Evolutionary conservation across 2,113 vertebrate genomes (phyloP), one percentile per base, ranked within the genome.

Genomic region (Galeopterus variegatus): DNA sequence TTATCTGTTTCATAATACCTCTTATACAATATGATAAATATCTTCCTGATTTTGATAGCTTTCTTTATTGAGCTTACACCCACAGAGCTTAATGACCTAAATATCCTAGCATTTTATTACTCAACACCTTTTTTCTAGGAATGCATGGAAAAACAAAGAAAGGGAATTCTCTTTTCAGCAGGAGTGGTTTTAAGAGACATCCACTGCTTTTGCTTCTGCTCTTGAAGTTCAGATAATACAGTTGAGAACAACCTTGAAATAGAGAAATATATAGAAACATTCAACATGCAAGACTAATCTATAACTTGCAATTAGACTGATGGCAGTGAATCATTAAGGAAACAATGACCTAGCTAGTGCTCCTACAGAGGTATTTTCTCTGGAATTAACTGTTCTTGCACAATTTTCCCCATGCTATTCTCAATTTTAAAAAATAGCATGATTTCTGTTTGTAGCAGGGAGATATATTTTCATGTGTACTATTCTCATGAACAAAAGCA

Each of bases 381-480:
- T 73, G 31, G 88, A 88, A 96, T 97, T 96, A 97, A 96, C 93
- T 97, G 86, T 97, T 94, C 96, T 94, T 77, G 13, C 28, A 58
- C 64, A 90, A 73, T 76, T 70, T 91, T 93, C 65, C 31, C 54
- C n/a, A 36, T 54, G 65, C 18, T 36, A 79, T 72, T 82, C 64
- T 95, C 31, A 70, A 50, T n/a, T 62, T 72, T 69, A 77, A 83
- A 76, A 67, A 93, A 69, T 28, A 12, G 21, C 54, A 70, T 70
- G 73, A 64, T 88, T 96, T 96, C 77, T 93, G 26, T 88, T 52
- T 90, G 19, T 54, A 69, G 65, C 28, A 65, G 19, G 5, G 62
- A 97, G 60, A 90, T 91, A 8, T 23, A 70, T 88, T 96, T 96
- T 93, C 58, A 95, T 72, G 13, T 41, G 24, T 64, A 58, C n/a